phyloP scores from a whole-genome alignment of 2,797 vertebrate genomes.

The Ammospiza maritima region DNA sequence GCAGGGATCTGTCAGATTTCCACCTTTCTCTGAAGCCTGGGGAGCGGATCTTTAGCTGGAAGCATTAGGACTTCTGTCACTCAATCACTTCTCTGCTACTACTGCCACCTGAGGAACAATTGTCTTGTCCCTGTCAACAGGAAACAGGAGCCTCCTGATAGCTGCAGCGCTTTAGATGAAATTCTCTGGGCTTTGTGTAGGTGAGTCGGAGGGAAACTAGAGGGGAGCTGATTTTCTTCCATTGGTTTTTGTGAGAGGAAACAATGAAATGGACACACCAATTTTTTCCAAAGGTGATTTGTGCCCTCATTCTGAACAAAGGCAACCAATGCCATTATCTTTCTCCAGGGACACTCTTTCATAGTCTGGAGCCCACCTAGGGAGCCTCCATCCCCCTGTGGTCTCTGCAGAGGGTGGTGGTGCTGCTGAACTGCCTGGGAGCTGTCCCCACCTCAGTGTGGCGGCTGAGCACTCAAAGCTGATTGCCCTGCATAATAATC shows the following conservation, averaged over 20 bases:
- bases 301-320: not conserved
- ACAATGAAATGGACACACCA: not conserved
- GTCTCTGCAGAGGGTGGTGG: too few species aligned
- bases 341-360: not conserved
- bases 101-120: not conserved
- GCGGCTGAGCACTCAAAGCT: not conserved
- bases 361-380: not conserved
- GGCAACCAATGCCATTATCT: not conserved
- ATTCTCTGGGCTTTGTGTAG: not conserved
- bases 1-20: not conserved
- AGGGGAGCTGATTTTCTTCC: not conserved
- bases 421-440: fast-evolving
- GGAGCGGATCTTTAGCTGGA: not conserved
- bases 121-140: not conserved
- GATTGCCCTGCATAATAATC: not conserved
- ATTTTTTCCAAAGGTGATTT: not conserved
- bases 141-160: not conserved
- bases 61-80: not conserved
- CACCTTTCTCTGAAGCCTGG: not conserved
- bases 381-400: not conserved
- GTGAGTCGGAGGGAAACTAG: not conserved
- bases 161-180: not conserved
- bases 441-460: fast-evolving
- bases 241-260: not conserved
- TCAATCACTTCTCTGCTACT: not conserved